phyloP scores from a whole-genome alignment of 2,797 vertebrate species.

The Tiaroga cobitis region DNA sequence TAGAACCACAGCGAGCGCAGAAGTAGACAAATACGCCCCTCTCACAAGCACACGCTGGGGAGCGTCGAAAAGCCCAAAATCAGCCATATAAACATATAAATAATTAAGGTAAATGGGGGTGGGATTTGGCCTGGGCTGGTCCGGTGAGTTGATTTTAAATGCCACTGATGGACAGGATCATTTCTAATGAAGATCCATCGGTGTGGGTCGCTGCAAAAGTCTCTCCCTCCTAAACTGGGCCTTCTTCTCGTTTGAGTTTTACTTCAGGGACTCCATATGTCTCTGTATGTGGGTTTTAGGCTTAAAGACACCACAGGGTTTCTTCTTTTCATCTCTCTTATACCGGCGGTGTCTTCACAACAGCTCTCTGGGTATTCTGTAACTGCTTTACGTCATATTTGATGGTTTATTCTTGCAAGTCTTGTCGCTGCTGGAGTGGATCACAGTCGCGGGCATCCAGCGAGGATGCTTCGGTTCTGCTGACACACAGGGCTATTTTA shows the following conservation, averaged over 20 bases:
- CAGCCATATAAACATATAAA: slow-evolving; percentile 83
- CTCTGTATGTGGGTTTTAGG: slow-evolving; percentile 23
- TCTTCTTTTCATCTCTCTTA: slow-evolving; percentile 30
- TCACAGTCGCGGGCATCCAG: slow-evolving; percentile 10
- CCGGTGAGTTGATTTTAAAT: slow-evolving; percentile 55
- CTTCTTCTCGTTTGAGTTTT: slow-evolving; percentile 3
- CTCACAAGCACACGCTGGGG: slow-evolving; percentile 74
- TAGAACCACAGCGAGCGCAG: slow-evolving; percentile 49
- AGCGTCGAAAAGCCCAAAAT: slow-evolving; percentile 78
- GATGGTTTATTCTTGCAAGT: neutral
- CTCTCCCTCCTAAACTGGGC: slow-evolving; percentile 31
- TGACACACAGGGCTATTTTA: slow-evolving; percentile 30
- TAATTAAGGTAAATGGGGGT: slow-evolving; percentile 76
- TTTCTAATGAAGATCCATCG: slow-evolving; percentile 59
- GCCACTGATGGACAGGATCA: slow-evolving; percentile 53
- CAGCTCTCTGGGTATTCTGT: slow-evolving; percentile 32
- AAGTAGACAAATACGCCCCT: slow-evolving; percentile 80
- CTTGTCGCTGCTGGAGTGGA: slow-evolving; percentile 19
- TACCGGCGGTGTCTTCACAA: neutral
- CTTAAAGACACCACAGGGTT: slow-evolving; percentile 39
- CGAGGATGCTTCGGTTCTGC: neutral
- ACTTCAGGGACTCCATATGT: slow-evolving; percentile 29
- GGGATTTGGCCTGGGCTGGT: slow-evolving; percentile 40
- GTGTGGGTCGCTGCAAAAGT: slow-evolving; percentile 19
- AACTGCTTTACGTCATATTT: neutral